phyloP scores from a whole-genome alignment of 1,140 invertebrate species.

The Coptotermes formosanus region DNA sequence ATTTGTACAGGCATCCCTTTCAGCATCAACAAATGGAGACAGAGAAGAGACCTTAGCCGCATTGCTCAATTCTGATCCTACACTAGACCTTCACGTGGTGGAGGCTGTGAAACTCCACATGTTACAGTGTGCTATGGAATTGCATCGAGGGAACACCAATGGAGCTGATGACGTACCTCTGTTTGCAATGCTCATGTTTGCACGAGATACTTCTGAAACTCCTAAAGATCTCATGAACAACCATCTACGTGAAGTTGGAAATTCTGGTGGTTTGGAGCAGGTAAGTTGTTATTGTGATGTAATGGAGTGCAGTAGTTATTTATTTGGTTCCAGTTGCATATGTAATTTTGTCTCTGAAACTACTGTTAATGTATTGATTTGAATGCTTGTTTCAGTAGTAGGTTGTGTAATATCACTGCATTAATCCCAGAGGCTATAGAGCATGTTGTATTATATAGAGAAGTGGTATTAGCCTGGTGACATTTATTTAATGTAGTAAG shows the following conservation, averaged over 20 bases:
- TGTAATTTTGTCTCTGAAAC: too few species aligned
- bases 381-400: too few species aligned
- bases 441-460: too few species aligned
- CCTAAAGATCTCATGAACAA: slow-evolving; percentile 49
- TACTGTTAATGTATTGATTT: too few species aligned
- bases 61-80: slow-evolving; percentile 48
- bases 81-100: slow-evolving; percentile 49
- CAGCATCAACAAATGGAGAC: slow-evolving; percentile 40
- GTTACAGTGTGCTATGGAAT: slow-evolving; percentile 46
- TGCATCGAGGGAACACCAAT: slow-evolving; percentile 42
- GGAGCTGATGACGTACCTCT: slow-evolving; percentile 46
- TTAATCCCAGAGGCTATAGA: too few species aligned
- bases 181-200: slow-evolving; percentile 53
- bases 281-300: slow-evolving; percentile 39
- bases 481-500: too few species aligned
- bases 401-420: too few species aligned
- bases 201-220: slow-evolving; percentile 49
- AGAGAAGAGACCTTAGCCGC: slow-evolving; percentile 42
- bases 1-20: slow-evolving; percentile 39
- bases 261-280: slow-evolving; percentile 51
- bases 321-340: not conserved
- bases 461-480: too few species aligned
- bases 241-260: slow-evolving; percentile 51
- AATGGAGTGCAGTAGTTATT: not conserved
- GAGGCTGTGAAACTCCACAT: slow-evolving; percentile 56